Conservation (phyloP, 2,888 invertebrate genomes). For the Digitonthophagus gazella region DNA sequence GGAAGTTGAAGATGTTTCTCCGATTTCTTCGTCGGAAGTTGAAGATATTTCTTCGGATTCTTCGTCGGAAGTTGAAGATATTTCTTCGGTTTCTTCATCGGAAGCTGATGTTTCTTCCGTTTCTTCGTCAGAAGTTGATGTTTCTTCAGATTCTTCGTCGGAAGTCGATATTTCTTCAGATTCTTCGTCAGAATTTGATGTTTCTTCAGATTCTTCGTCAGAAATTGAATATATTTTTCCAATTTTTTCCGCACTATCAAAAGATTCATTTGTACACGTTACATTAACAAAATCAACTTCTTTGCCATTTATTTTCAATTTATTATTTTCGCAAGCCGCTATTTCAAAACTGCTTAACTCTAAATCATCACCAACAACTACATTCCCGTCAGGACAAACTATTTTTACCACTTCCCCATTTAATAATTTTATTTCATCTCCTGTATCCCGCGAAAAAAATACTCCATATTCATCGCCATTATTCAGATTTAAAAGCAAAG, state of each 20-base stretch:
- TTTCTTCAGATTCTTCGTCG: no score
- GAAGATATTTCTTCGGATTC: no score
- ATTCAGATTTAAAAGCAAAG: slow-evolving; percentile 55
- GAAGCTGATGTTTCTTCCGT: no score
- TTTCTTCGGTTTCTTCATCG: no score
- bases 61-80: no score
- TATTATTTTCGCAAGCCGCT: slow-evolving; percentile 32
- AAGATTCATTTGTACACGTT: slow-evolving; percentile 38
- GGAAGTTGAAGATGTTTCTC: no score
- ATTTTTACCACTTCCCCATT: slow-evolving; percentile 31
- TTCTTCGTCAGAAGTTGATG: no score
- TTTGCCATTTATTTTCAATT: slow-evolving; percentile 32
- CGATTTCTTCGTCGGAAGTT: no score
- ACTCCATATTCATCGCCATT: slow-evolving; percentile 26
- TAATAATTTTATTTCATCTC: slow-evolving; percentile 27
- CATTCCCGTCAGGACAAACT: slow-evolving; percentile 35
- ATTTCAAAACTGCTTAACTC: slow-evolving; percentile 20
- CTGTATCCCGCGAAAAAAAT: slow-evolving; percentile 33
- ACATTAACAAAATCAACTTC: slow-evolving; percentile 48
- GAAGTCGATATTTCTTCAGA: no score
- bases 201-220: slow-evolving; percentile 45
- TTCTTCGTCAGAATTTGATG: slow-evolving; percentile 44
- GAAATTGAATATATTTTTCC: slow-evolving; percentile 49
- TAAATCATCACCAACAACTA: slow-evolving; percentile 26
- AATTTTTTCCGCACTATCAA: slow-evolving; percentile 49